These are phyloP conservation scores for Teleogryllus oceanicus DNA, from an alignment of 2,888 invertebrate species.

Conservation along the genomic window DNA sequence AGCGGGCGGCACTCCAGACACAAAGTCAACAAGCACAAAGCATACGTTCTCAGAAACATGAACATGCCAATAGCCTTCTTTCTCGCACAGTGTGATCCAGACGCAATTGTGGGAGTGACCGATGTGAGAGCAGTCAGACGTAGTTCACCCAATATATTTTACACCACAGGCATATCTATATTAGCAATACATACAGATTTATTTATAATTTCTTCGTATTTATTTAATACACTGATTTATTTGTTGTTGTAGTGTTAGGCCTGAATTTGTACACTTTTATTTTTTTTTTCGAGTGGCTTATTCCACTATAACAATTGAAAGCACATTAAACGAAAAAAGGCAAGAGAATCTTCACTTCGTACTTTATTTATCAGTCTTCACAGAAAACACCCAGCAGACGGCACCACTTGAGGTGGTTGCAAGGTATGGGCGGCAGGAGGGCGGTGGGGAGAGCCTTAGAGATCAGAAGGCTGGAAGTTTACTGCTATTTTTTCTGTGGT, in stretches of 20 bases:
- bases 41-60: conserved; percentile 39
- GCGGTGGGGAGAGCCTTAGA: no score
- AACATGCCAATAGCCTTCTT: conserved; percentile 39
- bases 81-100: conserved; percentile 32
- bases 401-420: background rate
- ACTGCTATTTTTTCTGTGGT: no score
- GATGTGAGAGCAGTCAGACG: conserved; percentile 39
- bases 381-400: background rate
- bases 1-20: background rate
- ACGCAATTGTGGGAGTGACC: conserved; percentile 28
- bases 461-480: no score
- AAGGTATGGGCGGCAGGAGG: no score
- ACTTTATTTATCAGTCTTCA: conserved; percentile 19
- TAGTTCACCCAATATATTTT: conserved; percentile 45
- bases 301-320: conserved; percentile 30
- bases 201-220: conserved; percentile 28
- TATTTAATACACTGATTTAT: conserved; percentile 30
- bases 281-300: conserved; percentile 41
- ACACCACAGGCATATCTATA: conserved; percentile 31
- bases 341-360: no score
- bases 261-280: conserved; percentile 50
- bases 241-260: conserved; percentile 43
- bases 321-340: no score
- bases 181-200: conserved; percentile 26
- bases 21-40: background rate